Conservation (phyloP, 2,113 vertebrate species). For the Micromys minutus region DNA sequence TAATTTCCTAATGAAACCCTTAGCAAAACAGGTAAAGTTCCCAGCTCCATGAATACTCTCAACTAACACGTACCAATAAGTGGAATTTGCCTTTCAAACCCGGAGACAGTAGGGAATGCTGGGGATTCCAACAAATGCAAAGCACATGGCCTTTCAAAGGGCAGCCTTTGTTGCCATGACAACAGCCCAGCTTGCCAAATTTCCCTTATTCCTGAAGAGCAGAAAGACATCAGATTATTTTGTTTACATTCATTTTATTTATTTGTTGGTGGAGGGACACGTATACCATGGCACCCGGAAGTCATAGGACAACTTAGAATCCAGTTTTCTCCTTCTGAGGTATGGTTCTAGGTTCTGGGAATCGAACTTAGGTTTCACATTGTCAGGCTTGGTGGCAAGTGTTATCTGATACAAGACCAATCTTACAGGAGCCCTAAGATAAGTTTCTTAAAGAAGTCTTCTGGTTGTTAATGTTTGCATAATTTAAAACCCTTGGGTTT, state of each 20-base stretch:
- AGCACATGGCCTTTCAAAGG: neutral
- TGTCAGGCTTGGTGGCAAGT: neutral
- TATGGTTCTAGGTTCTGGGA: neutral
- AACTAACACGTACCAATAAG: neutral
- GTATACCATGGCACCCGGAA: neutral
- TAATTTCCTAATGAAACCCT: neutral
- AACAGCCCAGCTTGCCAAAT: neutral
- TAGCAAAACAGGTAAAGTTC: neutral
- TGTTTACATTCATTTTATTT: neutral
- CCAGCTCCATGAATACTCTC: neutral
- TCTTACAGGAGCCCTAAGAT: neutral
- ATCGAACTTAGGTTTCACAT: neutral
- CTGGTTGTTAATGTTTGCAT: neutral
- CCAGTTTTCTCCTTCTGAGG: neutral
- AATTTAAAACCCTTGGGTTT: neutral
- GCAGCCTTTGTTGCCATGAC: neutral
- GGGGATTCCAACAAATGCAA: neutral
- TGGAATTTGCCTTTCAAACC: neutral
- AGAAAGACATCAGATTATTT: neutral
- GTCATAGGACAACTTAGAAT: neutral
- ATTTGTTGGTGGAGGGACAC: neutral
- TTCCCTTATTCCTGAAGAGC: conserved; percentile 31
- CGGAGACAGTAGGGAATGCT: neutral
- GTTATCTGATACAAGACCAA: neutral
- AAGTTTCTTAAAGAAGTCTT: neutral